These are phyloP conservation scores for Halcyon smyrnensis DNA, from an alignment of 2,797 vertebrate genomes.

Conservation along the genomic window DNA sequence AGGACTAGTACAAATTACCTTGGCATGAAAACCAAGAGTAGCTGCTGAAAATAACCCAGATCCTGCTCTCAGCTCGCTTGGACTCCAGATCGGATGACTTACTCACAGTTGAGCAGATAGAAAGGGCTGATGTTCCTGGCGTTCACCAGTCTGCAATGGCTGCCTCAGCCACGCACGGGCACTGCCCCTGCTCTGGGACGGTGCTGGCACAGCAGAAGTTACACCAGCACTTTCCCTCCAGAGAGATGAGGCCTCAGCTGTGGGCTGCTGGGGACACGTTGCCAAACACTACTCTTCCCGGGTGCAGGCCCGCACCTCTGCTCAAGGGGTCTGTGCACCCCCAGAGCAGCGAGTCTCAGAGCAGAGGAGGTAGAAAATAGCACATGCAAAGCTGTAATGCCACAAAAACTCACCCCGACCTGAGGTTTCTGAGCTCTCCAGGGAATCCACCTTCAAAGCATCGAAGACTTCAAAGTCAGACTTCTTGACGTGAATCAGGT, in stretches of 20 bases:
- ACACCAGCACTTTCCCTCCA: background rate
- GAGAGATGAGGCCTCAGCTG: background rate
- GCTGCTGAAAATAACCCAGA: constrained; percentile 48
- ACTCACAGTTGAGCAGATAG: constrained; percentile 41
- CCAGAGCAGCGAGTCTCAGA: background rate
- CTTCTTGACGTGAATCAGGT: constrained; percentile 96
- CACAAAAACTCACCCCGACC: constrained; percentile 81
- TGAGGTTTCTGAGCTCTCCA: constrained; percentile 94
- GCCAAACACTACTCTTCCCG: background rate
- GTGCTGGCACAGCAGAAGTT: constrained; percentile 12
- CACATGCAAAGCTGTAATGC: constrained; percentile 45
- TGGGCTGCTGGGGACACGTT: background rate
- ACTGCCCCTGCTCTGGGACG: background rate
- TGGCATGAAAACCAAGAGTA: constrained; percentile 15
- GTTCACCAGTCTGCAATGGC: background rate
- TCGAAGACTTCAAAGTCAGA: constrained; percentile 99
- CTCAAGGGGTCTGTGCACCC: background rate
- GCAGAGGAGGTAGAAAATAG: background rate
- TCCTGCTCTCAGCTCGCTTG: constrained; percentile 1
- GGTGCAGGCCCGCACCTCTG: background rate
- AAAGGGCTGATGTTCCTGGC: background rate
- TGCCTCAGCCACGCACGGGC: background rate
- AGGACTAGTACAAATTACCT: constrained; percentile 33
- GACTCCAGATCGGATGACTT: constrained; percentile 47
- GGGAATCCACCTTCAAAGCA: constrained; percentile 94